These are phyloP conservation scores for Chrysolina oricalcia DNA, from an alignment of 2,888 invertebrate species.

Conservation along the genomic window DNA sequence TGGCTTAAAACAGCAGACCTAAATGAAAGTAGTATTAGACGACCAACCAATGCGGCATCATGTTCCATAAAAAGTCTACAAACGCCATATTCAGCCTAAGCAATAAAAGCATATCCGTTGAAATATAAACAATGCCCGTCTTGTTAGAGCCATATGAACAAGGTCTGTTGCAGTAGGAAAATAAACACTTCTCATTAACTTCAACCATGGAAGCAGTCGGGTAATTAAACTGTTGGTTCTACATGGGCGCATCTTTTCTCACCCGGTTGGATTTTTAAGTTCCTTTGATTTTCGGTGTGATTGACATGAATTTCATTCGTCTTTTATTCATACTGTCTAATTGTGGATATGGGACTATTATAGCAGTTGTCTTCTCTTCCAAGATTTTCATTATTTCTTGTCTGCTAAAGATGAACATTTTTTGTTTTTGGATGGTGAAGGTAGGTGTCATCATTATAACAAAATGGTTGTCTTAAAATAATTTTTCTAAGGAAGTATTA, in stretches of 20 bases:
- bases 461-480: no score
- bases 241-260: not conserved
- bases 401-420: no score
- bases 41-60: not conserved
- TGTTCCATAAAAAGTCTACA: not conserved
- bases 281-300: no score
- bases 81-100: slow-evolving; percentile 20
- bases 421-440: no score
- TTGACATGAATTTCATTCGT: no score
- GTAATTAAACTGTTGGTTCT: slow-evolving; percentile 11
- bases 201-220: slow-evolving; percentile 29
- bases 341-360: no score
- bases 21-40: not conserved
- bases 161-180: slow-evolving; percentile 28
- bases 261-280: no score
- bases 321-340: no score
- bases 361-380: no score
- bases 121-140: slow-evolving; percentile 29
- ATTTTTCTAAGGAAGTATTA: no score
- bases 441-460: no score
- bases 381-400: no score
- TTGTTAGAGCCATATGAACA: slow-evolving; percentile 30
- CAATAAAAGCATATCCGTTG: slow-evolving; percentile 18
- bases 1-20: not conserved
- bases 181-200: slow-evolving; percentile 25